Base-by-base conservation (phyloP, 2,797 vertebrate species). In the Epinephelus coioides region DNA sequence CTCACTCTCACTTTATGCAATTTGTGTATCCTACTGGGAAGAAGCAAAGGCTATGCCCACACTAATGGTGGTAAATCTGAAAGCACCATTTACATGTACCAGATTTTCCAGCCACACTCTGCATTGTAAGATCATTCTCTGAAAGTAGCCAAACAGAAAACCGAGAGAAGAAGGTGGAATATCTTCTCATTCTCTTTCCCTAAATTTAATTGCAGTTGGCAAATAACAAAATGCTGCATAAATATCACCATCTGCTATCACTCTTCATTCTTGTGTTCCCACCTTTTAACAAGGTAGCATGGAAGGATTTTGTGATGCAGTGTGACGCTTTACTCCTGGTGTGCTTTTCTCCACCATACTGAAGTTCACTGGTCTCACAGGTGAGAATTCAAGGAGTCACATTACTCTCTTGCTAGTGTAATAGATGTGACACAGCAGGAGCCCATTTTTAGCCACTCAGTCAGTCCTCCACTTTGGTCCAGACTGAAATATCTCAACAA, bases 11-110 rank as follows among this genome's bases (percentile, higher is more conserved):
- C 69, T 76, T 64, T 51, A 70, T 81, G 46, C 67, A 72, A 69
- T 83, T 79, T 85, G 53, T 75, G 62, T 53, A 53, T 69, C 59
- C 76, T 78, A 53, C 68, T 6, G 81, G 59, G 70, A 46, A 78
- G 57, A 73, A 40, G 25, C 65, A 43, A 27, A 68, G 51, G 71
- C 63, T 40, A 53, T 67, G 82, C 84, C 65, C 73, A 72, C 61
- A 51, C 67, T 84, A 82, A 82, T 56, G 40, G 21, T n/a, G 57
- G 25, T 61, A 66, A 81, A 84, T 54, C 59, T 69, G 61, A 73
- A 73, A 70, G 78, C 51, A 17, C 19, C 56, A 30, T 75, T 79
- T 66, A 65, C 68, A 43, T 61, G 23, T 27, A 17, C 25, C 78
- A 46, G 44, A 43, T 62, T 69, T 81, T 74, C 21, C 47, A 12